Evolutionary conservation across 2,797 vertebrate species (phyloP), one percentile per base, ranked within the genome.

Genomic region (Pangasius larnaudii): DNA sequence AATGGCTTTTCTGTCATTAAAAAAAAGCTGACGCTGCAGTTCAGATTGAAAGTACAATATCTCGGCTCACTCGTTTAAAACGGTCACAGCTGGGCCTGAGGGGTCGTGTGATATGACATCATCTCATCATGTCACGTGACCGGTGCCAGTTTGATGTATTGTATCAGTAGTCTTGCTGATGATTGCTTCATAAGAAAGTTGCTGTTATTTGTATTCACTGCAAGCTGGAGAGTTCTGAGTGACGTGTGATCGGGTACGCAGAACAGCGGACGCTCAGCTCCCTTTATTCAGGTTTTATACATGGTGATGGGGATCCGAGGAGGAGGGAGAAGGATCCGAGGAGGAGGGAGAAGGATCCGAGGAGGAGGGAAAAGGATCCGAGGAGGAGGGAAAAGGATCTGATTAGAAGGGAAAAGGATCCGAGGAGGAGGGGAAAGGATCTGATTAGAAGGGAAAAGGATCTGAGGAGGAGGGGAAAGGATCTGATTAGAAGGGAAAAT

Each of bases 1-100:
- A 85, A 88, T 61, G 77, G 69, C 14, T 69, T 89, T 80, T 84
- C 71, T 84, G 78, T n/a, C 75, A 53, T 78, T 74, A 39, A 42
- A 80, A 36, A 30, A 72, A 46, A 77, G 71, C 69, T 39, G 11
- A 67, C 51, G 2, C 65, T 19, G 42, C 82, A 88, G 87, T 71
- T 61, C 81, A n/a, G 80, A 56, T 24, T 69, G 59, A 85, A 87
- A 71, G 59, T 36, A 58, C 56, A 39, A 81, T 69, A 33, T 86
- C 27, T 77, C 85, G 27, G 89, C 30, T 87, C 61, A 77, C 53
- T 63, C 19, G 24, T 46, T 89, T 27, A 42, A 53, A 78, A 75
- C 87, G 84, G 78, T 79, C 86, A 72, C 69, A 67, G 42, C 19
- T 11, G 67, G 36, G 74, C n/a, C 30, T 67, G 59, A 11, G 24